A percentile compares a stretch with the other conserved stretches of the same genome.
These are phyloP conservation scores for Brenthis ino DNA, from an alignment of 2,888 invertebrate species.

Conservation along the genomic window DNA sequence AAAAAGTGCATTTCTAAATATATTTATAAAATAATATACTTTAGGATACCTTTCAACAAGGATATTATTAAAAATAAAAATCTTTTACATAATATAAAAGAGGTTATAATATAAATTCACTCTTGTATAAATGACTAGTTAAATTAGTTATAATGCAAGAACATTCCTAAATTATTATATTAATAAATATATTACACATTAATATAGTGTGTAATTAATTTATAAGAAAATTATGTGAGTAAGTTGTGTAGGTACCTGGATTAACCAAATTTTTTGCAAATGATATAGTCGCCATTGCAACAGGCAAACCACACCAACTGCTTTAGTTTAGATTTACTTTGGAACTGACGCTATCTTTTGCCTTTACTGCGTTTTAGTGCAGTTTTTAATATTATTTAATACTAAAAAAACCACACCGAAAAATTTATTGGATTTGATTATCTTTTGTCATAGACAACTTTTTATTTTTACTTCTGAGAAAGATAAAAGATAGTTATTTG, in stretches of 20 bases:
- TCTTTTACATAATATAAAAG: conserved; percentile 14
- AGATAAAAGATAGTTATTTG: too few species aligned
- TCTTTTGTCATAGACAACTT: too few species aligned
- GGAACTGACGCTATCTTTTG: not conserved
- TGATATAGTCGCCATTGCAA: conserved; percentile 70
- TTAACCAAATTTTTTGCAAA: conserved; percentile 78
- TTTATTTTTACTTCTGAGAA: too few species aligned
- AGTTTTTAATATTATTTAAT: conserved; percentile 6
- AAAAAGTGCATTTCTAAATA: not conserved
- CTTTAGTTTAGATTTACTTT: not conserved
- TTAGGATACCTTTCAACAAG: not conserved
- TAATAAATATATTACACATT: not conserved
- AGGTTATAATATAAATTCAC: conserved; percentile 8
- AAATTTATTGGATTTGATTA: not conserved
- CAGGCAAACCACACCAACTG: conserved; percentile 44
- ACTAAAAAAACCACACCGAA: conserved; percentile 25
- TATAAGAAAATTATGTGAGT: conserved; percentile 21
- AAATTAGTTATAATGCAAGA: too few species aligned
- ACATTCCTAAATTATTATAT: not conserved
- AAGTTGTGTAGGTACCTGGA: conserved; percentile 65
- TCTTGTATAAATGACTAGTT: too few species aligned
- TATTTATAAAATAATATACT: not conserved
- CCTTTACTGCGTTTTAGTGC: conserved; percentile 3
- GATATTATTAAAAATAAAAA: not conserved
- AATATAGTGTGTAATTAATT: not conserved